These are phyloP conservation scores for Diplodus sargus DNA, from an alignment of 2,797 vertebrate species.

Conservation along the genomic window DNA sequence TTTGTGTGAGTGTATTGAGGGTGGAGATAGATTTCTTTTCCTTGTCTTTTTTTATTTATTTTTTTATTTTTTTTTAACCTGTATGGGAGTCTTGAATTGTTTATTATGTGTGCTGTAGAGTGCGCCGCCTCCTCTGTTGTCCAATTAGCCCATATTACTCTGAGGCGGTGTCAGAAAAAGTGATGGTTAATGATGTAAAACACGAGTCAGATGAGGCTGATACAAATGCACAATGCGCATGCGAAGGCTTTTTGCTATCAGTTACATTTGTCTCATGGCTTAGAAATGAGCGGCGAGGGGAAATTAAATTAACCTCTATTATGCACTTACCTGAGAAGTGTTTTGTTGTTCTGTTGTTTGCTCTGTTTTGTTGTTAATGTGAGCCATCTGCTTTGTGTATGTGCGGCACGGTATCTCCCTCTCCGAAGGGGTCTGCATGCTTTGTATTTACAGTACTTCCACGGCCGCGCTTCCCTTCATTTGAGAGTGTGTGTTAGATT, in stretches of 20 bases:
- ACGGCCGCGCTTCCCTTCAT: conserved; percentile 20
- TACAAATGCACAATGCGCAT: conserved; percentile 17
- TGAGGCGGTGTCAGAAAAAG: conserved; percentile 57
- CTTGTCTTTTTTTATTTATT: neutral
- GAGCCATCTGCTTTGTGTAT: conserved; percentile 35
- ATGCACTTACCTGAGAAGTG: conserved; percentile 54
- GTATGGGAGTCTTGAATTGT: conserved; percentile 54
- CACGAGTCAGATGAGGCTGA: conserved; percentile 26
- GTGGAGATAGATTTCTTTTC: conserved; percentile 55
- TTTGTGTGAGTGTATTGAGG: conserved; percentile 30
- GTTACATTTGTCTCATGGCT: conserved; percentile 48
- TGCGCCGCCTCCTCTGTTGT: conserved; percentile 50
- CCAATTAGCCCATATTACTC: conserved; percentile 72
- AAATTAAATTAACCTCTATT: conserved; percentile 59
- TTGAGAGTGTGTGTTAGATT: conserved; percentile 28
- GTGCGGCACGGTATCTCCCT: conserved; percentile 18
- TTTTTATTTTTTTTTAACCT: conserved; percentile 42
- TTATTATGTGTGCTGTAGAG: conserved; percentile 44
- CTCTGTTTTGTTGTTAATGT: conserved; percentile 37
- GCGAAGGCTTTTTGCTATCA: conserved; percentile 18
- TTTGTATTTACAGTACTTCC: conserved; percentile 38
- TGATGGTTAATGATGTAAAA: conserved; percentile 58
- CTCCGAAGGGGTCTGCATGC: conserved; percentile 13
- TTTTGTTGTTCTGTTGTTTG: conserved; percentile 49
- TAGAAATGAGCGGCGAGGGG: conserved; percentile 53